Evolutionary conservation across 2,797 vertebrate genomes (phyloP).

Genomic region (Myoxocephalus aenaeus): DNA sequence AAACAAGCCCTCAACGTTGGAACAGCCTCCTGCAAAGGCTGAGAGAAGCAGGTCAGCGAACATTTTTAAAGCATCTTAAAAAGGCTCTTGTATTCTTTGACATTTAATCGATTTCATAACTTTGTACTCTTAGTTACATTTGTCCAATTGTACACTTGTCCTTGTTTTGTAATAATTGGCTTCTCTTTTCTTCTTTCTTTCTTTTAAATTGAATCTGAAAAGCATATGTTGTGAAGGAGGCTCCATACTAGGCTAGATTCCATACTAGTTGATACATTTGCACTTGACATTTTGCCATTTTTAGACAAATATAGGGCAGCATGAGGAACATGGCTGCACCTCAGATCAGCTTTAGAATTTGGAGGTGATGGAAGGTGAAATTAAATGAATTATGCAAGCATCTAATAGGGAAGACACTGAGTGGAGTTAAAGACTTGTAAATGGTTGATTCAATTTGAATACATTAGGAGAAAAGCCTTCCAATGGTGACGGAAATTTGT

Average conservation of each 20-base stretch:
- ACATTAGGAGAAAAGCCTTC: slow-evolving; percentile 30
- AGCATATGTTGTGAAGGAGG: not conserved
- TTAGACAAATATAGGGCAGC: not conserved
- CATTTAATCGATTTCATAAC: not conserved
- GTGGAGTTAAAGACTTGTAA: slow-evolving; percentile 27
- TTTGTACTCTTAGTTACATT: not conserved
- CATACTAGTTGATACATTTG: slow-evolving; percentile 15
- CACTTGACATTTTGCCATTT: slow-evolving; percentile 11
- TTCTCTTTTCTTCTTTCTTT: not conserved
- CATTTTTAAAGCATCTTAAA: slow-evolving; percentile 3
- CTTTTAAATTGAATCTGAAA: slow-evolving; percentile 8
- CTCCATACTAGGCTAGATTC: not conserved
- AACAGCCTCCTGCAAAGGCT: not conserved
- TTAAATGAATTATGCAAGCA: slow-evolving; percentile 25
- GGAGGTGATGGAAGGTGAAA: slow-evolving; percentile 21
- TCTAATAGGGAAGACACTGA: slow-evolving; percentile 28
- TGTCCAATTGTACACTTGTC: not conserved
- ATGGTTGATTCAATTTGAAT: slow-evolving; percentile 48
- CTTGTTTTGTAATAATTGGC: not conserved
- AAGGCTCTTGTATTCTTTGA: slow-evolving; percentile 13
- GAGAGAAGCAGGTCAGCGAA: slow-evolving; percentile 2
- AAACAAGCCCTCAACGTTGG: not conserved
- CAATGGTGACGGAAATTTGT: slow-evolving; percentile 23
- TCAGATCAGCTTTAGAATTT: slow-evolving; percentile 27
- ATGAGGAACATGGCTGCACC: slow-evolving; percentile 9